These are phyloP conservation scores for Scaptomyza reducta DNA, from an alignment of 2,888 invertebrate species.

Conservation along the genomic window DNA sequence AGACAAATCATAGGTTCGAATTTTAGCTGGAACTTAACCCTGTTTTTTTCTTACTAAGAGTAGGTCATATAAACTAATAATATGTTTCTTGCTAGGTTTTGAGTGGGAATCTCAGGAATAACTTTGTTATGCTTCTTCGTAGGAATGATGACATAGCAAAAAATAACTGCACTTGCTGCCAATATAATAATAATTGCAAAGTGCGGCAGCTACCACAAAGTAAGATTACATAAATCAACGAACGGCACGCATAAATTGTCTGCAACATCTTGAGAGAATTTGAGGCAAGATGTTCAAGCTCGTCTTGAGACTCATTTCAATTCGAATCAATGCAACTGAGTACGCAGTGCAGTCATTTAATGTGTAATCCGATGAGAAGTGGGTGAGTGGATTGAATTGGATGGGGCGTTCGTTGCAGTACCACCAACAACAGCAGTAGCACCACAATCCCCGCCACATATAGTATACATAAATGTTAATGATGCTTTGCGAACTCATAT, in stretches of 20 bases:
- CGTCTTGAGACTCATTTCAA: slow-evolving; percentile 48
- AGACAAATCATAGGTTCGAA: too few relatives aligned
- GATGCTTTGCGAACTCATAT: slow-evolving; percentile 47
- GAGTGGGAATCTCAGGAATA: neutral
- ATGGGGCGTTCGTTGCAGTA: slow-evolving; percentile 30
- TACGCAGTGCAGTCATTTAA: slow-evolving; percentile 49
- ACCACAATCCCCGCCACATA: slow-evolving; percentile 17
- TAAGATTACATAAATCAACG: slow-evolving; percentile 63
- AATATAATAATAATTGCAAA: slow-evolving; percentile 25
- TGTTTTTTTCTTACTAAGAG: too few relatives aligned
- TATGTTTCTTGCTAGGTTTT: too few relatives aligned
- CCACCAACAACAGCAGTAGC: slow-evolving; percentile 18
- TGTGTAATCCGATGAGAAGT: slow-evolving; percentile 62
- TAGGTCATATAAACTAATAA: too few relatives aligned
- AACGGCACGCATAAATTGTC: slow-evolving; percentile 55
- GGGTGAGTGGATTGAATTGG: slow-evolving; percentile 53
- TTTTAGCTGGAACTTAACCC: too few relatives aligned
- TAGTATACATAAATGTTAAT: slow-evolving; percentile 46
- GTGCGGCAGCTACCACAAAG: slow-evolving; percentile 17
- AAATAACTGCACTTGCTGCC: slow-evolving; percentile 6
- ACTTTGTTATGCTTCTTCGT: neutral
- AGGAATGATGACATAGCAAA: slow-evolving; percentile 21
- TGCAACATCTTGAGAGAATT: slow-evolving; percentile 43
- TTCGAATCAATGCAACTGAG: slow-evolving; percentile 62
- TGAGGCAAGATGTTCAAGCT: slow-evolving; percentile 1